Percentiles rank a stretch among this genome's conserved stretches.
phyloP scores from a whole-genome alignment of 1,140 invertebrate genomes.

The Caenorhabditis brenneri region DNA sequence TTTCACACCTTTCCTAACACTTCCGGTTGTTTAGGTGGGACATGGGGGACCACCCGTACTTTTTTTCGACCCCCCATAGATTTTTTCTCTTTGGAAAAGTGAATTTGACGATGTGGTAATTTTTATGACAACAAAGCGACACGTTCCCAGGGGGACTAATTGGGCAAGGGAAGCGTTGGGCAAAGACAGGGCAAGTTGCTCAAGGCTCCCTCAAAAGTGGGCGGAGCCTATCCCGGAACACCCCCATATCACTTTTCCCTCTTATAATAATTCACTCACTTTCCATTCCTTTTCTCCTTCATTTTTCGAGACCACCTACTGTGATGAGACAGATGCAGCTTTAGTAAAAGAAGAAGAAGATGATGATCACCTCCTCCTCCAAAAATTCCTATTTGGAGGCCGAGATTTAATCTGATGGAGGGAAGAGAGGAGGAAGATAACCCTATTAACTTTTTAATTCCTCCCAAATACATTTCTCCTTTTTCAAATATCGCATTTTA shows the following conservation, averaged over 20 bases:
- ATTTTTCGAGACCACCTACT: constrained; percentile 13
- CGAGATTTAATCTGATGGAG: too few species aligned
- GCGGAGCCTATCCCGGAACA: not conserved
- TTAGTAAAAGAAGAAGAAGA: not conserved
- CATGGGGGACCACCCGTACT: not conserved
- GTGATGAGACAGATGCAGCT: not conserved
- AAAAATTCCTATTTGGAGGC: not conserved
- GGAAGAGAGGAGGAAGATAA: not conserved
- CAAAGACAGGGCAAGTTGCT: too few species aligned
- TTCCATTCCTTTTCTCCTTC: not conserved
- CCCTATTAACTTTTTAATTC: not conserved
- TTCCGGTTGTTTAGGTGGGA: not conserved
- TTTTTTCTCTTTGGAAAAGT: too few species aligned
- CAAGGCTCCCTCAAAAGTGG: too few species aligned
- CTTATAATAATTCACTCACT: not conserved
- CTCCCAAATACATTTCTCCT: too few species aligned
- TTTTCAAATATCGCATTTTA: too few species aligned
- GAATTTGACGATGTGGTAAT: not conserved
- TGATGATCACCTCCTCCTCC: not conserved
- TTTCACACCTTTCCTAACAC: not conserved
- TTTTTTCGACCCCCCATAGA: not conserved
- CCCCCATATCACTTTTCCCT: not conserved
- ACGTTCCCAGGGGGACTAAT: too few species aligned
- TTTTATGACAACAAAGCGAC: too few species aligned
- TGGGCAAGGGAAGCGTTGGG: too few species aligned